Percentiles rank a stretch among this genome's conserved stretches.
phyloP scores from a whole-genome alignment of 30 jellyfish, hydroid and myxozoan species.

The Hydra vulgaris region DNA sequence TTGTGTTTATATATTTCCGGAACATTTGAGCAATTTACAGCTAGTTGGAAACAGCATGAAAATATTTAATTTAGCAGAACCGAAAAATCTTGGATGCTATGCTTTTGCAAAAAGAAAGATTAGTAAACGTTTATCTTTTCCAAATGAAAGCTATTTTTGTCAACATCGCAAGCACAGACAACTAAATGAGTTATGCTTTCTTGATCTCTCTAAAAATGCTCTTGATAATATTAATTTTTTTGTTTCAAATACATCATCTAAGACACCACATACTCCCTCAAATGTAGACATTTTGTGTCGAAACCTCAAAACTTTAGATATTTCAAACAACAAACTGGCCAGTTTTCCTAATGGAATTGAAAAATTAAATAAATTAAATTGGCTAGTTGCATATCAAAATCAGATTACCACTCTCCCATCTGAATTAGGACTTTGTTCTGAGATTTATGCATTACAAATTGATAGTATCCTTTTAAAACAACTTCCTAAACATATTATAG shows the following conservation, averaged over 20 bases:
- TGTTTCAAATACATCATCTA: conserved; percentile 23
- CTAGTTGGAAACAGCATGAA: conserved; percentile 10
- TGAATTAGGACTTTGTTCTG: conserved; percentile 67
- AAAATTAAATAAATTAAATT: conserved; percentile 32
- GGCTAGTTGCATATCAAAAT: conserved; percentile 32
- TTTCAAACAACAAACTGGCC: conserved; percentile 41
- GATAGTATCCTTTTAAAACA: conserved; percentile 42
- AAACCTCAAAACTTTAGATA: conserved; percentile 38
- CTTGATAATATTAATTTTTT: conserved; percentile 24
- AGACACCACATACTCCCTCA: no score
- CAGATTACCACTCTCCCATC: conserved; percentile 49
- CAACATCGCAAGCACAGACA: conserved; percentile 65
- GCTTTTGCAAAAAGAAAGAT: conserved; percentile 8
- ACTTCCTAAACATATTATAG: conserved; percentile 47
- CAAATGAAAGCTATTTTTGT: conserved; percentile 22
- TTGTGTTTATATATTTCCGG: conserved; percentile 22
- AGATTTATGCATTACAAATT: conserved; percentile 48
- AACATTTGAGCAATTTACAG: conserved; percentile 11
- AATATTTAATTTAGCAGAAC: conserved; percentile 8
- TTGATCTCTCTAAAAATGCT: conserved; percentile 34
- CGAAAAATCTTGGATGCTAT: conserved; percentile 1
- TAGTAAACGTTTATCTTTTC: neutral
- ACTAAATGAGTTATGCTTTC: conserved; percentile 31
- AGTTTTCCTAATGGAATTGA: conserved; percentile 62
- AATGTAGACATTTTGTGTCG: conserved; percentile 34